Conservation (phyloP, 2,113 vertebrate species). For the Misgurnus anguillicaudatus region DNA sequence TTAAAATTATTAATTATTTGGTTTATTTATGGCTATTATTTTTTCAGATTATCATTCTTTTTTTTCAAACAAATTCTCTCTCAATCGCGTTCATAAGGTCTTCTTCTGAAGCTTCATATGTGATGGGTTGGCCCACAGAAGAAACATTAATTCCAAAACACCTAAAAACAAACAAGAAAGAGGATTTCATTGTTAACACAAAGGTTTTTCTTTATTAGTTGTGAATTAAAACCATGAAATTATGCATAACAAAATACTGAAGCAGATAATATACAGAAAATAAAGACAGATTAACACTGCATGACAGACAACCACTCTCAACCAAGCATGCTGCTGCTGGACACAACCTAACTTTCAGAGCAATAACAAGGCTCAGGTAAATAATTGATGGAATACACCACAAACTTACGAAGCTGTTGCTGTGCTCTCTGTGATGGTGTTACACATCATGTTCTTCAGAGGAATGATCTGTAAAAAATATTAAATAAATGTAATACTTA, state of each 20-base stretch:
- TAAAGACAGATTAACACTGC: background rate
- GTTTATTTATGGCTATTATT: background rate
- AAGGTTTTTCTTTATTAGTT: background rate
- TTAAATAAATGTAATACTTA: constrained; percentile 3
- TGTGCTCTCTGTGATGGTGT: constrained; percentile 22
- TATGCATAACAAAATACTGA: background rate
- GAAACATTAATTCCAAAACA: constrained; percentile 54
- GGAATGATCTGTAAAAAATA: background rate
- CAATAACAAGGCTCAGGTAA: constrained; percentile 47
- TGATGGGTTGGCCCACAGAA: constrained; percentile 57
- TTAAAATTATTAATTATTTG: background rate
- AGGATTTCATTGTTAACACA: background rate
- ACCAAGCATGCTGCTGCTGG: background rate
- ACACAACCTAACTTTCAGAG: constrained; percentile 5
- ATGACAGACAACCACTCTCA: background rate
- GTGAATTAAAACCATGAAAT: background rate
- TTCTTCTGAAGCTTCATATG: constrained; percentile 74
- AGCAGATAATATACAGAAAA: background rate
- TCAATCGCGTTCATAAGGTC: constrained; percentile 80
- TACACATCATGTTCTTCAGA: constrained; percentile 46
- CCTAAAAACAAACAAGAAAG: constrained; percentile 55
- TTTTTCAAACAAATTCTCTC: constrained; percentile 71
- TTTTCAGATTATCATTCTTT: background rate
- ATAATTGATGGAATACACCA: constrained; percentile 62
- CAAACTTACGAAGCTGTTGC: constrained; percentile 66